Percentiles rank a stretch among this genome's conserved stretches.
These are phyloP conservation scores for Ploceus nigricollis DNA, from an alignment of 2,113 vertebrate species.

Conservation along the genomic window DNA sequence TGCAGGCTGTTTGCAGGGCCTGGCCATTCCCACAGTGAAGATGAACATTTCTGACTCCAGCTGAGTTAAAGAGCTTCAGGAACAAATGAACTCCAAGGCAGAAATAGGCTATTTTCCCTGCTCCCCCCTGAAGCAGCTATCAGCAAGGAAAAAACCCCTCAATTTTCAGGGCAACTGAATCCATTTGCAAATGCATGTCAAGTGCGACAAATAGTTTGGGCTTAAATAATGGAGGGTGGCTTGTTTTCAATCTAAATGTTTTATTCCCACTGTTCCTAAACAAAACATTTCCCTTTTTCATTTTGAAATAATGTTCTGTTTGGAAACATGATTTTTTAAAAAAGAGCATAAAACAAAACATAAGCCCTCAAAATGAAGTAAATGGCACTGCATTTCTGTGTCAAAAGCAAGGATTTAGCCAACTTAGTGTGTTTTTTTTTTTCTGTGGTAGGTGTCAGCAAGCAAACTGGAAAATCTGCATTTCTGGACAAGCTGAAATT, in stretches of 20 bases:
- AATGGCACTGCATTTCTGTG: not conserved
- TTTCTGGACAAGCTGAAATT: conserved; percentile 42
- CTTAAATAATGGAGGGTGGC: conserved; percentile 1
- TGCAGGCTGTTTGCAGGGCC: not conserved
- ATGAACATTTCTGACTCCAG: not conserved
- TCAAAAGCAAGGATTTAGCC: conserved; percentile 8
- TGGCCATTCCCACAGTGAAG: not conserved
- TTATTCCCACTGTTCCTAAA: conserved; percentile 11
- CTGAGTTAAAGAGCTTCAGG: conserved; percentile 16
- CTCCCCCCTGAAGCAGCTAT: not conserved
- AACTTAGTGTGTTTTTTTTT: not conserved
- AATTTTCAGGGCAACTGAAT: conserved; percentile 32
- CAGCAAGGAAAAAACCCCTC: not conserved
- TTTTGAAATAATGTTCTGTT: not conserved
- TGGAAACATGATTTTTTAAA: not conserved
- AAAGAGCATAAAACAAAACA: not conserved
- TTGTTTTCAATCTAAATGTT: conserved; percentile 41
- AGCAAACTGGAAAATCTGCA: conserved; percentile 45
- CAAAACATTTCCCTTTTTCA: conserved; percentile 36
- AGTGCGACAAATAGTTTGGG: not conserved
- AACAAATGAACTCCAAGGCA: conserved; percentile 14
- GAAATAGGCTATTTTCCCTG: conserved; percentile 18
- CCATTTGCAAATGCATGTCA: conserved; percentile 23
- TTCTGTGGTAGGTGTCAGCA: not conserved
- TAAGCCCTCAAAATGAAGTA: not conserved